phyloP scores from a whole-genome alignment of 2,797 vertebrate species.

The Phyllotis vaccarum region DNA sequence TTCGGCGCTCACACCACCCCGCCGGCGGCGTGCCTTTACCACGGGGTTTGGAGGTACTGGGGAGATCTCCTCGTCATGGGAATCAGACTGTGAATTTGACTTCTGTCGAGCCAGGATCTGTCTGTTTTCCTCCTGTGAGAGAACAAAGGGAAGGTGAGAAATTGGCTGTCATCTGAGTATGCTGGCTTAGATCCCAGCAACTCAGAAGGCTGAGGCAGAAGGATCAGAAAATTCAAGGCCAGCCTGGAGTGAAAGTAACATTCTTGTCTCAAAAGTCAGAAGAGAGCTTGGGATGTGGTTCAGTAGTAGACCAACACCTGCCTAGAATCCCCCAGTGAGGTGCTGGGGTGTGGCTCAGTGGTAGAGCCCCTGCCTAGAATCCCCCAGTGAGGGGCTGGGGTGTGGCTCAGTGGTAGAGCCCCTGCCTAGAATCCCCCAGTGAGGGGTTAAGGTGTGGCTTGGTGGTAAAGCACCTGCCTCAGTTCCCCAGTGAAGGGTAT shows the following conservation, averaged over 20 bases:
- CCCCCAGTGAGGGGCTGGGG: neutral
- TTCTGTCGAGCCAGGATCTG: slow-evolving; percentile 97
- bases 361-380: neutral
- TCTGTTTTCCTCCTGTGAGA: slow-evolving; percentile 95
- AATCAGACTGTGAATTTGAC: slow-evolving; percentile 96
- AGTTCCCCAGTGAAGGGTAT: neutral
- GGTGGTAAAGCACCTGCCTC: neutral
- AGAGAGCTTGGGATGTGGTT: neutral
- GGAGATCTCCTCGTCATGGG: slow-evolving; percentile 96
- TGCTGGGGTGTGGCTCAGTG: neutral
- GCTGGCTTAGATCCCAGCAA: neutral
- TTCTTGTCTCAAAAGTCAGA: neutral
- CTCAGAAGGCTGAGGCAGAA: neutral
- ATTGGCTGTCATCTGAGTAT: fast-evolving
- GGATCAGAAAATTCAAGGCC: neutral
- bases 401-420: neutral
- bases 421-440: neutral
- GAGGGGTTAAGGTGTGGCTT: neutral
- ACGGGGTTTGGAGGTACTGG: slow-evolving; percentile 96
- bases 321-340: neutral
- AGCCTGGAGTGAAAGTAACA: neutral
- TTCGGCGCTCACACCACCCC: slow-evolving; percentile 97
- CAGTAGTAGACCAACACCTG: neutral
- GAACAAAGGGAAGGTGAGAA: neutral
- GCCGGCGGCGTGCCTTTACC: slow-evolving; percentile 94